phyloP scores from a whole-genome alignment of 2,888 invertebrate species.

The Poecilus cupreus region DNA sequence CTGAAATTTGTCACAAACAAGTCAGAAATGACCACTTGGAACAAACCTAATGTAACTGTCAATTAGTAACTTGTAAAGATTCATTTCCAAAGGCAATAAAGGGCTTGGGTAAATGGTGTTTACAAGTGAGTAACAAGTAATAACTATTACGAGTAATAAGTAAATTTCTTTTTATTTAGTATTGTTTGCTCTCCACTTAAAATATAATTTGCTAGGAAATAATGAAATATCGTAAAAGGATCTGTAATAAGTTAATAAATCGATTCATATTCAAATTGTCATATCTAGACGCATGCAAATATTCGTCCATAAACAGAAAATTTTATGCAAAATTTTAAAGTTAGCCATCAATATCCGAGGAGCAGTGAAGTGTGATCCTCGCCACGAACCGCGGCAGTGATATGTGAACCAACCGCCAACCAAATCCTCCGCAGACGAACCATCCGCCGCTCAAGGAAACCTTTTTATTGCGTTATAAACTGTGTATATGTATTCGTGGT shows the following conservation, averaged over 20 bases:
- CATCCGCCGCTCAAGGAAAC: conserved; percentile 15
- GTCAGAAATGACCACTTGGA: no score
- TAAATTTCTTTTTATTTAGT: no score
- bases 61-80: no score
- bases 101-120: no score
- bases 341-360: background rate
- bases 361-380: background rate
- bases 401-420: background rate
- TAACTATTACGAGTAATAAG: no score
- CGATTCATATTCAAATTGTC: conserved; percentile 17
- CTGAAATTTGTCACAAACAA: no score
- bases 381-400: background rate
- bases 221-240: no score
- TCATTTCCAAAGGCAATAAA: no score
- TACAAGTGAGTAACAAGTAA: no score
- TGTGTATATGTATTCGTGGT: conserved; percentile 54
- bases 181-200: no score
- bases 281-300: conserved; percentile 11
- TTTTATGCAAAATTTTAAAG: conserved; percentile 51
- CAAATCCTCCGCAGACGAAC: background rate
- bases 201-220: no score
- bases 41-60: no score
- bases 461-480: conserved; percentile 57
- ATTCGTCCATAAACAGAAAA: conserved; percentile 47
- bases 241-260: background rate